Evolutionary conservation across 2,888 invertebrate genomes (phyloP).

Genomic region (Neria commutata): DNA sequence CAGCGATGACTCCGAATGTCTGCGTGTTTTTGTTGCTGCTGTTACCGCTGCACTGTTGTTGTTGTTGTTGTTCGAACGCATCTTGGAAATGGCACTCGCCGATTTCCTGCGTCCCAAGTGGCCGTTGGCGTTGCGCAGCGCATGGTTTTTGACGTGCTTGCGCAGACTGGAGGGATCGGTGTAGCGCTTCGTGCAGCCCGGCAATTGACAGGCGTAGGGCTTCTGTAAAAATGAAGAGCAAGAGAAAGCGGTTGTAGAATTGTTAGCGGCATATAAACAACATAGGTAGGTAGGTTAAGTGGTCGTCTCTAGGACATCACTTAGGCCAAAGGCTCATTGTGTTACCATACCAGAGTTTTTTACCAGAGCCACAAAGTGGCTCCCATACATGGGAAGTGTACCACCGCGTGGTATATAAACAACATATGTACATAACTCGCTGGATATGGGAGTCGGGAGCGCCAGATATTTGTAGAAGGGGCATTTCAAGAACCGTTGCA

Average conservation of each 20-base stretch:
- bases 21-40: constrained; percentile 39
- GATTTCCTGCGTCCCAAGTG: constrained; percentile 57
- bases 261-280: no score
- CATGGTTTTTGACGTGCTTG: constrained; percentile 89
- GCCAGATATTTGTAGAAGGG: no score
- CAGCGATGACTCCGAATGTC: constrained; percentile 58
- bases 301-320: no score
- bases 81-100: constrained; percentile 38
- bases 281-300: no score
- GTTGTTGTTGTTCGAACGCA: constrained; percentile 5
- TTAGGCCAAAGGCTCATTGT: no score
- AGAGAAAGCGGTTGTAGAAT: neutral
- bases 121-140: constrained; percentile 52
- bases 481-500: no score
- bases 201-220: constrained; percentile 89
- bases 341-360: no score
- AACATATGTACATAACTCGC: no score
- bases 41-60: constrained; percentile 17
- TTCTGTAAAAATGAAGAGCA: constrained; percentile 68
- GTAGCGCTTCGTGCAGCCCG: constrained; percentile 88
- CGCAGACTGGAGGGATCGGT: constrained; percentile 92
- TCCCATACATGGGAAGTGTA: no score
- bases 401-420: no score
- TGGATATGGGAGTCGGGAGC: no score
- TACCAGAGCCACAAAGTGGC: no score